Conservation (phyloP, 2,888 invertebrate genomes). For the Trissolcus japonicus region DNA sequence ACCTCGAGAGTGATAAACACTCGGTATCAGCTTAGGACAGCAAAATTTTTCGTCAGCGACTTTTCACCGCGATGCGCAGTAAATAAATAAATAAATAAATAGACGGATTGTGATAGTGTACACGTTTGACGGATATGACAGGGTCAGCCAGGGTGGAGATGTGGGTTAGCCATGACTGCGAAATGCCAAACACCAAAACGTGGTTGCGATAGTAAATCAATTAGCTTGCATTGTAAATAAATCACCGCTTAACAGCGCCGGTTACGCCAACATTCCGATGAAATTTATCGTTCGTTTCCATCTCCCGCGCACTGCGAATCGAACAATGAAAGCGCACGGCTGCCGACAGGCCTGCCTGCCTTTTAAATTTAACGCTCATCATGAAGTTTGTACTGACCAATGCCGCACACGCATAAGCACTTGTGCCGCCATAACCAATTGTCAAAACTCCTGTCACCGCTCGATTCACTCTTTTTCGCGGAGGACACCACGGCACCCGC, state of each 20-base stretch:
- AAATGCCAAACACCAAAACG: constrained; percentile 61
- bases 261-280: constrained; percentile 68
- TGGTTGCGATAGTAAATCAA: constrained; percentile 73
- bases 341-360: constrained; percentile 48
- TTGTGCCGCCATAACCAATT: constrained; percentile 33
- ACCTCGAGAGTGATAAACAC: constrained; percentile 59
- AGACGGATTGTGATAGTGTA: constrained; percentile 30
- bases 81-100: constrained; percentile 35
- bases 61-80: constrained; percentile 31
- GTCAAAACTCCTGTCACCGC: constrained; percentile 28
- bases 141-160: constrained; percentile 26
- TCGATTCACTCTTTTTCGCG: constrained; percentile 23
- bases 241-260: constrained; percentile 75
- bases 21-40: constrained; percentile 60
- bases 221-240: constrained; percentile 75
- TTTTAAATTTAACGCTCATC: constrained; percentile 55
- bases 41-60: constrained; percentile 38
- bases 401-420: constrained; percentile 27
- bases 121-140: constrained; percentile 54
- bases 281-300: constrained; percentile 74
- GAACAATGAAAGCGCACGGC: constrained; percentile 47
- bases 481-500: constrained; percentile 4
- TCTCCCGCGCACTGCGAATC: constrained; percentile 54
- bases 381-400: constrained; percentile 37
- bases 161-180: constrained; percentile 61